Conservation (phyloP, 2,113 vertebrate genomes). For the Phalacrocorax aristotelis region DNA sequence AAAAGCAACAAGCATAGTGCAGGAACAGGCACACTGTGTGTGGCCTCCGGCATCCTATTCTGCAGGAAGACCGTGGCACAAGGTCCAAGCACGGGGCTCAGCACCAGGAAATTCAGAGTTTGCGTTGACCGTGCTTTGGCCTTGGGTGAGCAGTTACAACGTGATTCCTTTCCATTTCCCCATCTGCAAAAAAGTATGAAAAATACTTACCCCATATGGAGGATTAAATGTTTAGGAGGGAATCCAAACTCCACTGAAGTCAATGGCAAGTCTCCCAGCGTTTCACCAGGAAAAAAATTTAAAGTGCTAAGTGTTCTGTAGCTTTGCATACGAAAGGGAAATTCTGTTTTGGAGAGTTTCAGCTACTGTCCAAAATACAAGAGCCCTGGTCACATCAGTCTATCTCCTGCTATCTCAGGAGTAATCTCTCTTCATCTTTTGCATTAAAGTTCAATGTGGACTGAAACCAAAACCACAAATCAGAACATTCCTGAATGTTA, state of each 20-base stretch:
- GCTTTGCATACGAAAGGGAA: conserved; percentile 29
- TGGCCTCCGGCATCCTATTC: not conserved
- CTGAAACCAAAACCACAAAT: not conserved
- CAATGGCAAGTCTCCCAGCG: conserved; percentile 8
- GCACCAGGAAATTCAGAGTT: conserved; percentile 13
- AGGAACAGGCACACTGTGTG: not conserved
- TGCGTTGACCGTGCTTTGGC: conserved; percentile 17
- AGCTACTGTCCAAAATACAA: not conserved
- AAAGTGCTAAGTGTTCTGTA: not conserved
- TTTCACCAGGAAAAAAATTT: conserved; percentile 27
- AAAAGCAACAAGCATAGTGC: not conserved
- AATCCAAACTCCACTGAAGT: conserved; percentile 30
- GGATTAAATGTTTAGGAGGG: conserved; percentile 39
- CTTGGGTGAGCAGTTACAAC: not conserved
- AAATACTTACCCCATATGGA: conserved; percentile 51
- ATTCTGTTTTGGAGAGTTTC: not conserved
- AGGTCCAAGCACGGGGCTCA: not conserved
- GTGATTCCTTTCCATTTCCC: conserved; percentile 29
- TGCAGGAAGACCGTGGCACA: not conserved
- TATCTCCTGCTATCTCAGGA: not conserved
- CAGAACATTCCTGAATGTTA: not conserved
- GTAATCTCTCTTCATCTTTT: not conserved
- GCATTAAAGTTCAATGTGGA: not conserved
- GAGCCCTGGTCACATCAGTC: not conserved
- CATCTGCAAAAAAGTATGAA: conserved; percentile 25